phyloP scores from a whole-genome alignment of 2,888 invertebrate genomes.

The Gonocerus acuteangulatus region DNA sequence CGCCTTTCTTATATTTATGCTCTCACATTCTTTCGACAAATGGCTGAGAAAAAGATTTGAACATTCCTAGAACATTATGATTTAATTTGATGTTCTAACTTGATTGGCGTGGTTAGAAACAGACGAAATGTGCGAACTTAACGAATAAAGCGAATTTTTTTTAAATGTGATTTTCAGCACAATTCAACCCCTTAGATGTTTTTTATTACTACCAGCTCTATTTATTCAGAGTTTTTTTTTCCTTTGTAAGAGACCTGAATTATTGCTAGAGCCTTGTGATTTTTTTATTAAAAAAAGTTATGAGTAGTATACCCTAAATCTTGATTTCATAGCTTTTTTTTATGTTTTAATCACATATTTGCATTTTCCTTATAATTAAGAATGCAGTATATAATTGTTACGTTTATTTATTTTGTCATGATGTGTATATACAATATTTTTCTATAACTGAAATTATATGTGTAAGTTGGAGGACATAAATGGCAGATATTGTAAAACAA shows the following conservation, averaged over 20 bases:
- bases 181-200: no score
- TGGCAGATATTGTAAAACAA: constrained; percentile 5
- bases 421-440: constrained; percentile 3
- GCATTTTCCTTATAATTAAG: constrained; percentile 1
- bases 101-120: constrained; percentile 5
- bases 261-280: no score
- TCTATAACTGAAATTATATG: constrained; percentile 2
- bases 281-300: no score
- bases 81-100: background rate
- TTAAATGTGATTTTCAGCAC: background rate
- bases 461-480: constrained; percentile 4
- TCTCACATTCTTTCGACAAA: background rate
- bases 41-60: background rate
- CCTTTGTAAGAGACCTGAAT: no score
- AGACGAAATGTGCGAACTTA: background rate
- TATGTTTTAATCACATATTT: no score
- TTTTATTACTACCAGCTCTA: no score
- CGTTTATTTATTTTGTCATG: constrained; percentile 1
- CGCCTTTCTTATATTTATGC: background rate
- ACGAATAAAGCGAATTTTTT: background rate
- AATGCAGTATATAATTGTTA: background rate
- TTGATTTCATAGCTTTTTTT: no score
- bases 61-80: constrained; percentile 18
- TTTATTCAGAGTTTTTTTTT: background rate
- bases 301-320: no score